Conservation (phyloP, 2,888 invertebrate species). For the Drosophila picticornis region DNA sequence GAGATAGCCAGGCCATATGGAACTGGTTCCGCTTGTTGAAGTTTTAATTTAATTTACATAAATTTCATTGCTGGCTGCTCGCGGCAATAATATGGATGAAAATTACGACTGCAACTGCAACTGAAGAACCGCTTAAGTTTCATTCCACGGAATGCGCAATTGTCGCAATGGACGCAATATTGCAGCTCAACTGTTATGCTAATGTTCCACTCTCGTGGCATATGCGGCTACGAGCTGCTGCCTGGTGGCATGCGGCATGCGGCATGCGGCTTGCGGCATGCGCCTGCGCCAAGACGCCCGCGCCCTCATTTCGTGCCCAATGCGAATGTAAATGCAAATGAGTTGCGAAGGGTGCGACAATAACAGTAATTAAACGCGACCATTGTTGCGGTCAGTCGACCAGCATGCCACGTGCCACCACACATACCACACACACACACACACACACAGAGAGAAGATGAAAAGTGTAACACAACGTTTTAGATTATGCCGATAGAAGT, state of each 20-base stretch:
- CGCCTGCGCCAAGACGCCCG: conserved; percentile 41
- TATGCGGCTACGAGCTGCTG: conserved; percentile 24
- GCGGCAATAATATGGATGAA: conserved; percentile 3
- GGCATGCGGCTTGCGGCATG: conserved; percentile 23
- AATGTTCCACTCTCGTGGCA: conserved; percentile 38
- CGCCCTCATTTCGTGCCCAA: conserved; percentile 16
- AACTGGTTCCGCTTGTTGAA: conserved; percentile 80
- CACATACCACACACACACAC: conserved; percentile 23
- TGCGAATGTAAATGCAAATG: conserved; percentile 67
- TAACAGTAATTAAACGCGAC: conserved; percentile 78
- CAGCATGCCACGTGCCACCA: conserved; percentile 55
- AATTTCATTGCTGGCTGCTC: conserved; percentile 76
- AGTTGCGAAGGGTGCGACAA: conserved; percentile 73
- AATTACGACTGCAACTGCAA: neutral
- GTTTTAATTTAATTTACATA: conserved; percentile 82
- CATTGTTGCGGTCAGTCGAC: conserved; percentile 77
- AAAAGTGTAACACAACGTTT: conserved; percentile 66
- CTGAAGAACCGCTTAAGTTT: conserved; percentile 36
- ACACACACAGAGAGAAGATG: conserved; percentile 26
- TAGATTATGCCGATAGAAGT: conserved; percentile 65
- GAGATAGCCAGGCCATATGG: conserved; percentile 55
- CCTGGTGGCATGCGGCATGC: conserved; percentile 32
- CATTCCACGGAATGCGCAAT: conserved; percentile 50
- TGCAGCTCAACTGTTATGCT: conserved; percentile 64
- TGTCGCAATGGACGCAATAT: conserved; percentile 51